phyloP scores from a whole-genome alignment of 2,888 invertebrate genomes.

The Torymus auratus region DNA sequence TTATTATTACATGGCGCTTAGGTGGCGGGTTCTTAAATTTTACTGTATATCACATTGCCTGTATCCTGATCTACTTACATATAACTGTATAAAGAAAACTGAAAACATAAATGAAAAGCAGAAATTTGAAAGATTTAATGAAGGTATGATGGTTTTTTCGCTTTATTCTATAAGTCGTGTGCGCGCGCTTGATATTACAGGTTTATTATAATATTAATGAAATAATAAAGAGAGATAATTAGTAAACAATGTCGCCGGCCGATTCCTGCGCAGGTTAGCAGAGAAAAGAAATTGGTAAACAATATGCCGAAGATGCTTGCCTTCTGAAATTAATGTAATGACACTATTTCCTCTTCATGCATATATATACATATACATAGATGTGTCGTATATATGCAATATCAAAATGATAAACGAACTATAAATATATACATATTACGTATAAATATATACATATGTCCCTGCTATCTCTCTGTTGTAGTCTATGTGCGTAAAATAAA shows the following conservation, averaged over 20 bases:
- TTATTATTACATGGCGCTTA: slow-evolving; percentile 29
- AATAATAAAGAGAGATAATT: slow-evolving; percentile 27
- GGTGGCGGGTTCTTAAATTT: slow-evolving; percentile 46
- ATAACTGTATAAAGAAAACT: slow-evolving; percentile 23
- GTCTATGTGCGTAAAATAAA: slow-evolving; percentile 17
- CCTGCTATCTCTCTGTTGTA: slow-evolving; percentile 23
- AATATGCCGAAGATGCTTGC: slow-evolving; percentile 51
- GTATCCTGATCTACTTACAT: slow-evolving; percentile 22
- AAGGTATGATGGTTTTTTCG: slow-evolving; percentile 11
- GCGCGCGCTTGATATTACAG: slow-evolving; percentile 7
- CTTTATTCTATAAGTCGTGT: slow-evolving; percentile 29
- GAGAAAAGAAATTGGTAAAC: slow-evolving; percentile 15
- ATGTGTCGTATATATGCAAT: slow-evolving; percentile 50
- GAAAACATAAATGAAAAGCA: background rate
- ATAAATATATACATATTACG: slow-evolving; percentile 54
- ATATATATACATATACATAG: background rate
- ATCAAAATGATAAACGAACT: slow-evolving; percentile 44
- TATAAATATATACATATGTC: slow-evolving; percentile 31
- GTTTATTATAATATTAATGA: slow-evolving; percentile 17
- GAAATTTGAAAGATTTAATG: slow-evolving; percentile 2
- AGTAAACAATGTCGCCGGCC: slow-evolving; percentile 51
- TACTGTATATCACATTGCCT: slow-evolving; percentile 26
- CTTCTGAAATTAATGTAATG: slow-evolving; percentile 46
- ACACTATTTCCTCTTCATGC: slow-evolving; percentile 28
- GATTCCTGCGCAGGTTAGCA: slow-evolving; percentile 36